phyloP scores from a whole-genome alignment of 2,113 vertebrate species.

The Sterna hirundo region DNA sequence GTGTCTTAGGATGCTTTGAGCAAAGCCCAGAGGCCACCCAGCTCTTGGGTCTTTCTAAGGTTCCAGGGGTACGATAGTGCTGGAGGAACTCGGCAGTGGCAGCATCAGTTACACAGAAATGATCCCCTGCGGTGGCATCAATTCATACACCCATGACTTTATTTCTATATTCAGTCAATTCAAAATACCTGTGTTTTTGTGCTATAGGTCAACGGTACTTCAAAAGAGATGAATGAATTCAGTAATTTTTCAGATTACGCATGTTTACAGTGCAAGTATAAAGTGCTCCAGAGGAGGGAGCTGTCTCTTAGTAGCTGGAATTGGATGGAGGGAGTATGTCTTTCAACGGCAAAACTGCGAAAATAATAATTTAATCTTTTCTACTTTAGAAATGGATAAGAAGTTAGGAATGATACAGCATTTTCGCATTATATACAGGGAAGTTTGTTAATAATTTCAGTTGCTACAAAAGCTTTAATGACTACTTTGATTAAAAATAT shows the following conservation, averaged over 20 bases:
- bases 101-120: neutral
- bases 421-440: neutral
- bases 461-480: neutral
- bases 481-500: neutral
- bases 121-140: neutral
- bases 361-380: neutral
- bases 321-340: neutral
- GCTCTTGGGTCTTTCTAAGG: neutral
- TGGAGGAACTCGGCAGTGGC: rapidly evolving
- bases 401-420: neutral
- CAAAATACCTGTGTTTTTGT: neutral
- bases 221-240: neutral
- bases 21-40: neutral
- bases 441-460: neutral
- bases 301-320: neutral
- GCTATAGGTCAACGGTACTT: neutral
- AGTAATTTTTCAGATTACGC: neutral
- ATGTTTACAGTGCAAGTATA: neutral
- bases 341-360: neutral
- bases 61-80: no score
- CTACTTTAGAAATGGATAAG: neutral
- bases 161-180: neutral
- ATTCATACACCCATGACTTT: rapidly evolving
- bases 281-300: slow-evolving; percentile 57
- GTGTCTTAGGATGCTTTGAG: neutral